phyloP scores from a whole-genome alignment of 2,888 invertebrate genomes.

The Plusia festucae region DNA sequence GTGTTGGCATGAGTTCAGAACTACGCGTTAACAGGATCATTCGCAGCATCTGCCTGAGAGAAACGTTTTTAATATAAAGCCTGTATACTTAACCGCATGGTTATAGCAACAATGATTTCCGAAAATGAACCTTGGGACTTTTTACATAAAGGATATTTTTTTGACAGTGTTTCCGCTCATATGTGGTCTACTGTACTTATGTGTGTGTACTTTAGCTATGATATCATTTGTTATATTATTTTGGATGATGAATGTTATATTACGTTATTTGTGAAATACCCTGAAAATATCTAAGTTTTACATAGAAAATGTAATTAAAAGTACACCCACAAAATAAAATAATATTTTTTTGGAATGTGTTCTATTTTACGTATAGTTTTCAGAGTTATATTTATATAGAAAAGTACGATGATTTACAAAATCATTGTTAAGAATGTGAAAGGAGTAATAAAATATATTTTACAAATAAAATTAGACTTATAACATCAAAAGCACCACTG shows the following conservation, averaged over 20 bases:
- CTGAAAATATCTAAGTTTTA: no score
- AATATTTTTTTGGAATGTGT: no score
- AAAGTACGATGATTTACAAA: no score
- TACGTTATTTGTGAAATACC: neutral
- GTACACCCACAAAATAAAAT: no score
- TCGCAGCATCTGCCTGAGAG: constrained; percentile 79
- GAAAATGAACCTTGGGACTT: neutral
- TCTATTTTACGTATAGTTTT: no score
- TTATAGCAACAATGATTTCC: neutral
- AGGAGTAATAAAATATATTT: neutral
- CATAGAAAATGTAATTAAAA: no score
- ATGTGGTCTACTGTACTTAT: neutral
- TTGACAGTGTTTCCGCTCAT: neutral
- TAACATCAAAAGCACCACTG: neutral
- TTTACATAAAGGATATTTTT: neutral
- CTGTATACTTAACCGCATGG: constrained; percentile 22
- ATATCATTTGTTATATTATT: neutral
- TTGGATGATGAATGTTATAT: neutral
- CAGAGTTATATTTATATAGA: no score
- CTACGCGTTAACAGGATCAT: constrained; percentile 79
- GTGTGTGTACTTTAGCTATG: neutral
- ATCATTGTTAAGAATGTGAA: no score
- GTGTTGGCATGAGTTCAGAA: constrained; percentile 83
- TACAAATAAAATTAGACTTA: neutral
- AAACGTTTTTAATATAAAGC: constrained; percentile 80